Percentiles rank a stretch among this genome's conserved stretches.
Evolutionary conservation across 2,113 vertebrate genomes (phyloP).

Genomic region (Pygoscelis antarcticus): DNA sequence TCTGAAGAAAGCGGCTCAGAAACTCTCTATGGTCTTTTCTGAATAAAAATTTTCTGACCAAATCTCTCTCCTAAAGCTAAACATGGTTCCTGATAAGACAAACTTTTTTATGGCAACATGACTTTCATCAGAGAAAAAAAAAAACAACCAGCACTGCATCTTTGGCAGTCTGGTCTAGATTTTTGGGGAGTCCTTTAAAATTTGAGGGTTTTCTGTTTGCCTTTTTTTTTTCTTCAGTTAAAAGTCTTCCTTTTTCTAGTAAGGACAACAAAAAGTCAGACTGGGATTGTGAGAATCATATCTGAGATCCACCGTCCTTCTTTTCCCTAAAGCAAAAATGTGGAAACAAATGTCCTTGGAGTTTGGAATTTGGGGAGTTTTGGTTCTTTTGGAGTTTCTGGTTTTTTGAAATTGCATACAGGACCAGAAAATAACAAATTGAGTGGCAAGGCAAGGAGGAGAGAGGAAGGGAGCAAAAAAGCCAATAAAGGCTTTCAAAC

Average conservation of each 20-base stretch:
- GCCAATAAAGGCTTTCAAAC: neutral
- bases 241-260: neutral
- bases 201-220: neutral
- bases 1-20: neutral
- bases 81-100: neutral
- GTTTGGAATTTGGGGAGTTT: neutral
- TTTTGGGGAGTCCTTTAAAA: neutral
- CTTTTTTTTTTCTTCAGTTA: neutral
- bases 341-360: neutral
- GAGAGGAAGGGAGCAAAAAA: neutral
- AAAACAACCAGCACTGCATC: neutral
- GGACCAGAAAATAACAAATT: neutral
- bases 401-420: neutral
- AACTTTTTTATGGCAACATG: neutral
- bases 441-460: neutral
- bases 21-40: neutral
- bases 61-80: neutral
- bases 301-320: neutral
- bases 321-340: neutral
- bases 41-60: neutral
- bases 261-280: neutral
- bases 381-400: neutral
- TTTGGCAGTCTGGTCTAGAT: neutral
- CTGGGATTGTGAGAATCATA: neutral
- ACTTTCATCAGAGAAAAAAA: neutral